Conservation (phyloP, 2,888 invertebrate species). For the Zeuzera pyrina region DNA sequence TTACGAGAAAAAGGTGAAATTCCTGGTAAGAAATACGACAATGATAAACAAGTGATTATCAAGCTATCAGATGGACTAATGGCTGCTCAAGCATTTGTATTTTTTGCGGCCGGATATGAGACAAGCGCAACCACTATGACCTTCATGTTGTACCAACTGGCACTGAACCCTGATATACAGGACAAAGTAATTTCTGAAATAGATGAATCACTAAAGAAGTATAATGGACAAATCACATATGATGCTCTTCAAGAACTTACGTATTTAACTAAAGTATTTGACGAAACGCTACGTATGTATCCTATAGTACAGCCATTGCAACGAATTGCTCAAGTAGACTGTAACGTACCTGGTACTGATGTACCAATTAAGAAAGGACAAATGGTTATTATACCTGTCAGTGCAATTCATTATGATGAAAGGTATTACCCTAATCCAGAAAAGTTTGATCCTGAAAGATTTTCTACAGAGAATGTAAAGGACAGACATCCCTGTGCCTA, state of each 20-base stretch:
- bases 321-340: slow-evolving; percentile 31
- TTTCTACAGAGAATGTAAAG: slow-evolving; percentile 17
- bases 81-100: slow-evolving; percentile 33
- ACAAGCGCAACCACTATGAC: slow-evolving; percentile 42
- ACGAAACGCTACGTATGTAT: slow-evolving; percentile 53
- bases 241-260: slow-evolving; percentile 41
- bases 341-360: slow-evolving; percentile 32
- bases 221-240: slow-evolving; percentile 37
- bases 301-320: slow-evolving; percentile 44
- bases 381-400: slow-evolving; percentile 26
- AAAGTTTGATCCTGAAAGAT: slow-evolving; percentile 28
- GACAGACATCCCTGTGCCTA: slow-evolving; percentile 13
- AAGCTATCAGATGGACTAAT: slow-evolving; percentile 27
- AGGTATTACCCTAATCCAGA: slow-evolving; percentile 31
- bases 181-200: slow-evolving; percentile 35
- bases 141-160: slow-evolving; percentile 36
- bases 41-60: slow-evolving; percentile 12
- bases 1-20: slow-evolving; percentile 27
- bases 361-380: slow-evolving; percentile 26
- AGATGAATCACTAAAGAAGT: slow-evolving; percentile 26
- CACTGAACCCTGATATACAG: slow-evolving; percentile 37
- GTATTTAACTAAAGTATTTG: slow-evolving; percentile 44
- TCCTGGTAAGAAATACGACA: slow-evolving; percentile 13
- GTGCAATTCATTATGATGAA: slow-evolving; percentile 40
- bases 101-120: slow-evolving; percentile 48